Evolutionary conservation across 2,888 invertebrate genomes (phyloP), one percentile per base, ranked within the genome.

Genomic region (Metellina segmentata): DNA sequence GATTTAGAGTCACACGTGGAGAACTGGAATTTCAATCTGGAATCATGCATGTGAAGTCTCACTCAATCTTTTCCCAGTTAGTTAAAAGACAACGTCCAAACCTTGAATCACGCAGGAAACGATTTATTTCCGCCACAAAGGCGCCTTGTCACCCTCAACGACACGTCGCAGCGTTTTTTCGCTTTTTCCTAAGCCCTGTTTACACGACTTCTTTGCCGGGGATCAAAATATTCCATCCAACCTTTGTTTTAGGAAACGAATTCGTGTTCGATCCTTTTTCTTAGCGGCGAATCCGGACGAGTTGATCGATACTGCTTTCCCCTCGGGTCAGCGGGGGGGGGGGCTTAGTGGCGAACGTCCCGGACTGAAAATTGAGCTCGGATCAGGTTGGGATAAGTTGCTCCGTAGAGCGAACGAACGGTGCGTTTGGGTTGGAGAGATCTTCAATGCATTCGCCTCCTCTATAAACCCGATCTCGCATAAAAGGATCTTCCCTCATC

Each of bases 161-260:
- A 5, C 61, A 61, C 61, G 61, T 61, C 61, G 13, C 1, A 34
- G 51, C 1, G 48, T 78, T 78, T 52, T 78, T n/a, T n/a, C 48
- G 13, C 48, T 13, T 49, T 49, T 49, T 7, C 13, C 49, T 34
- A 77, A 49, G 51, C 49, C 77, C 11, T 48, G 77, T 77, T 49
- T 49, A 77, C 49, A 49, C 52, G n/a, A 52, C 78, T 51, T 52
- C 6, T 78, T 19, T 52, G n/a, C 9, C 19, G 19, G 16, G 52
- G 52, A 78, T 52, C 52, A 78, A 78, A 34, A 78, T n/a, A 78
- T 19, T 8, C 19, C 19, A 75, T 75, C 19, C 13, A 75, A 34
- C 75, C 78, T 78, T 78, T 78, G 78, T 78, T 78, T 78, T 20
- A 52, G 16, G 52, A 19, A 52, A 78, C 78, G 78, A 78, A 78